Evolutionary conservation across 2,113 vertebrate species (phyloP).

Genomic region (Scomber colias): DNA sequence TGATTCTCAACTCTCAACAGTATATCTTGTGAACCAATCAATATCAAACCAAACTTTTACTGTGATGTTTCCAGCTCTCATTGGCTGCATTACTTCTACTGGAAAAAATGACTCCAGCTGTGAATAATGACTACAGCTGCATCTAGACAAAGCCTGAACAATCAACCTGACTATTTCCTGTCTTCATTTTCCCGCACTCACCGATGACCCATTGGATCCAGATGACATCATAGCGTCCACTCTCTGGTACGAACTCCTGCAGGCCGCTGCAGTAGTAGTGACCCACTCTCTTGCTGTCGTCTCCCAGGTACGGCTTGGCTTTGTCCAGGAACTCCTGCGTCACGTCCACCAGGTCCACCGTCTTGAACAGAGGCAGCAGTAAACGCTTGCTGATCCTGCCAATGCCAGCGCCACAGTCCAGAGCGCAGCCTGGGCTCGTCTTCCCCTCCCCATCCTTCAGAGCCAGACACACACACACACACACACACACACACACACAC

Average conservation of each 20-base stretch:
- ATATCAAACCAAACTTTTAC: no score
- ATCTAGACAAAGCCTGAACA: no score
- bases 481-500: not conserved
- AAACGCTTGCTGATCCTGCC: conserved; percentile 95
- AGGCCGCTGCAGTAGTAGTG: conserved; percentile 94
- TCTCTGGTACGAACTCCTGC: conserved; percentile 93
- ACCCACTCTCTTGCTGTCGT: conserved; percentile 90
- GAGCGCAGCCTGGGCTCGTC: conserved; percentile 86
- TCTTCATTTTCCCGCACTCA: conserved; percentile 74
- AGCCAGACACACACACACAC: not conserved
- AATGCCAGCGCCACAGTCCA: conserved; percentile 96
- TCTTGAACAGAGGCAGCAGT: conserved; percentile 92
- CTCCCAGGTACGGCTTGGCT: conserved; percentile 92
- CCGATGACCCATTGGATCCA: conserved; percentile 99
- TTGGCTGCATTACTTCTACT: no score
- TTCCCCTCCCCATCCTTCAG: conserved; percentile 89
- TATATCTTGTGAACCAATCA: no score
- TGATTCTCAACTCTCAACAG: no score
- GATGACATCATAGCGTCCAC: conserved; percentile 92
- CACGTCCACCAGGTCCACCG: conserved; percentile 96
- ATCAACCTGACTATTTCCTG: no score
- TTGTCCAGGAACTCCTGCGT: conserved; percentile 94
- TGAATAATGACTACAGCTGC: no score
- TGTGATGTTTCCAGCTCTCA: no score
- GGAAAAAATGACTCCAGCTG: no score